Evolutionary conservation across 2,797 vertebrate species (phyloP).

Genomic region (Enoplosus armatus): DNA sequence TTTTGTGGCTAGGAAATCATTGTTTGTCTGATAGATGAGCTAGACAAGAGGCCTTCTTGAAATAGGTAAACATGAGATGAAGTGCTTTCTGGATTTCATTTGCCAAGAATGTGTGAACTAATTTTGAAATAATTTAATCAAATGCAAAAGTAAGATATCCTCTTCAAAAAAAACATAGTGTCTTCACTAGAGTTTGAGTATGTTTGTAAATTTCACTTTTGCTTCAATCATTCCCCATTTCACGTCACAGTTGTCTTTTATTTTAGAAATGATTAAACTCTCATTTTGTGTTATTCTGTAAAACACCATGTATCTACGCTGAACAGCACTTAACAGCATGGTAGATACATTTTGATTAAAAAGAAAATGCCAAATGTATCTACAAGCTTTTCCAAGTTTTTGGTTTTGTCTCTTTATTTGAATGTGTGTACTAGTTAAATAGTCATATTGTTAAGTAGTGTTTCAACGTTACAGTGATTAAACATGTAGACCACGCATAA

Average conservation of each 20-base stretch:
- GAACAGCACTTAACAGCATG: background rate
- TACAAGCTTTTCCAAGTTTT: background rate
- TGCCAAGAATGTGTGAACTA: background rate
- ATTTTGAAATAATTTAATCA: background rate
- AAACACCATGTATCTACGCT: background rate
- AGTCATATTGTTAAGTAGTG: background rate
- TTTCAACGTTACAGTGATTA: background rate
- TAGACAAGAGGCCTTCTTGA: background rate
- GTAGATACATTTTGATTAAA: background rate
- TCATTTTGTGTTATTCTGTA: background rate
- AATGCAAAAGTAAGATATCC: background rate
- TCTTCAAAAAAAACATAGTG: background rate
- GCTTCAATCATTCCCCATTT: background rate
- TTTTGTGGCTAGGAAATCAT: background rate
- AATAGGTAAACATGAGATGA: background rate
- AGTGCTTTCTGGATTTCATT: background rate
- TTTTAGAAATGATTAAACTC: background rate
- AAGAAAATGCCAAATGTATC: background rate
- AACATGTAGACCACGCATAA: background rate
- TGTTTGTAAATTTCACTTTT: background rate
- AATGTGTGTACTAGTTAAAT: background rate
- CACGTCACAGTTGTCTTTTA: background rate
- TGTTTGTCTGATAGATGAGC: conserved; percentile 4
- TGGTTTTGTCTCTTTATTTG: background rate
- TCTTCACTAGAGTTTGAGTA: background rate